phyloP scores from a whole-genome alignment of 2,797 vertebrate genomes.

The Chiroxiphia lanceolata region DNA sequence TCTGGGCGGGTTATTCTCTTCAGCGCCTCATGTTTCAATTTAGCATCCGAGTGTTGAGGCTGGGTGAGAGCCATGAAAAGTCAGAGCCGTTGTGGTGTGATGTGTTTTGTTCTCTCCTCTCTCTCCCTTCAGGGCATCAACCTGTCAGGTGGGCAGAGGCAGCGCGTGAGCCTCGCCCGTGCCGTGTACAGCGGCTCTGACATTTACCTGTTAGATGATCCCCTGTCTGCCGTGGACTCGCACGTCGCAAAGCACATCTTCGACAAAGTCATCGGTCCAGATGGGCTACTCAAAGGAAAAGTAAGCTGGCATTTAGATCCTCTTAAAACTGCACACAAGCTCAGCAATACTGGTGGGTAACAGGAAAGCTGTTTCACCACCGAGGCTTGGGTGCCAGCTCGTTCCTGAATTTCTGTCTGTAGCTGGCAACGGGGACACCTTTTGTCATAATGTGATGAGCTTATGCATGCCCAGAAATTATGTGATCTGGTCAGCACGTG shows the following conservation, averaged over 20 bases:
- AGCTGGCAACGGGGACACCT: not conserved
- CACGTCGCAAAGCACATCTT: conserved; percentile 97
- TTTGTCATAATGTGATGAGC: not conserved
- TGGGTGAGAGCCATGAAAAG: not conserved
- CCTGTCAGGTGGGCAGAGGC: conserved; percentile 94
- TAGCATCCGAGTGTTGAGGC: not conserved
- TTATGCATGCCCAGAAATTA: not conserved
- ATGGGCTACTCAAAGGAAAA: conserved; percentile 88
- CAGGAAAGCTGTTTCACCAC: not conserved
- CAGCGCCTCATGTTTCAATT: not conserved
- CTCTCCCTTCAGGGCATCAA: conserved; percentile 89
- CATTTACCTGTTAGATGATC: conserved; percentile 91
- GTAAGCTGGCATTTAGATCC: conserved; percentile 66
- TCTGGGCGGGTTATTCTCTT: not conserved
- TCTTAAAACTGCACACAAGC: not conserved
- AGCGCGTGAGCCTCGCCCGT: conserved; percentile 92
- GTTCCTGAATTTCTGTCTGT: not conserved
- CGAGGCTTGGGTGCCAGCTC: not conserved
- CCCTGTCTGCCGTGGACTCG: conserved; percentile 93
- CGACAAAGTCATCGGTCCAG: conserved; percentile 91
- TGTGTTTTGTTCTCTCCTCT: not conserved
- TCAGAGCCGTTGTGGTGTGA: not conserved
- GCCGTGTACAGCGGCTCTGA: conserved; percentile 90
- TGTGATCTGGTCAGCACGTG: not conserved
- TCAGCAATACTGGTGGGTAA: not conserved